Evolutionary conservation across 2,113 vertebrate genomes (phyloP).

Genomic region (Uria lomvia): DNA sequence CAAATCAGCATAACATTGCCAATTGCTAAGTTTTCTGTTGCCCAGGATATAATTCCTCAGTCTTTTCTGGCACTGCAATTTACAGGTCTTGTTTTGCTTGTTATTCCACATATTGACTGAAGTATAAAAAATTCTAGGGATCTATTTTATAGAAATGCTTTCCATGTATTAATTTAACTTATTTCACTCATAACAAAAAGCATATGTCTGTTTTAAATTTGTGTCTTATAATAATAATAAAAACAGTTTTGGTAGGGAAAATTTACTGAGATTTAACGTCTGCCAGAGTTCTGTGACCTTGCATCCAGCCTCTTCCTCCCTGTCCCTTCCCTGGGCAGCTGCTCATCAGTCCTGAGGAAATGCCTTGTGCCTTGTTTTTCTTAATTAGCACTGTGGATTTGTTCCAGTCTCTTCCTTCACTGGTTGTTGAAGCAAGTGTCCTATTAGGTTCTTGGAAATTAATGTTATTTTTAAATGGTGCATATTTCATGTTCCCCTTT

Average conservation of each 20-base stretch:
- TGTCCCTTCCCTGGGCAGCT: not conserved
- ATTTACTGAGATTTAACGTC: not conserved
- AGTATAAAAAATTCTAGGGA: not conserved
- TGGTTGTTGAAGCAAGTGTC: not conserved
- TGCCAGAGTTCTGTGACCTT: not conserved
- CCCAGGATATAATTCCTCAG: not conserved
- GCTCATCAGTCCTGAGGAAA: not conserved
- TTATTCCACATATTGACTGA: not conserved
- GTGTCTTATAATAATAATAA: not conserved
- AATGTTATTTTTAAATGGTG: not conserved
- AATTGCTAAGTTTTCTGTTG: not conserved
- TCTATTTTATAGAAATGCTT: not conserved
- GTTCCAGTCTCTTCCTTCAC: not conserved
- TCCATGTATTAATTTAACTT: not conserved
- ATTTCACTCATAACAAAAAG: not conserved
- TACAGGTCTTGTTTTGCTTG: not conserved
- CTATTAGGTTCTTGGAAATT: not conserved
- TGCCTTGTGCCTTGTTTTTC: not conserved
- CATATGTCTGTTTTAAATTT: not conserved
- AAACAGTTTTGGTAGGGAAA: not conserved
- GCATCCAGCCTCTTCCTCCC: not conserved
- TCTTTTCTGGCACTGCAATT: not conserved
- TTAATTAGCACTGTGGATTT: not conserved
- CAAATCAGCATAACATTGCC: not conserved
- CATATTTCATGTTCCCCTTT: not conserved